A percentile compares a stretch with the other conserved stretches of the same genome.
Evolutionary conservation across 2,797 vertebrate species (phyloP).

Genomic region (Sebastes jordani): DNA sequence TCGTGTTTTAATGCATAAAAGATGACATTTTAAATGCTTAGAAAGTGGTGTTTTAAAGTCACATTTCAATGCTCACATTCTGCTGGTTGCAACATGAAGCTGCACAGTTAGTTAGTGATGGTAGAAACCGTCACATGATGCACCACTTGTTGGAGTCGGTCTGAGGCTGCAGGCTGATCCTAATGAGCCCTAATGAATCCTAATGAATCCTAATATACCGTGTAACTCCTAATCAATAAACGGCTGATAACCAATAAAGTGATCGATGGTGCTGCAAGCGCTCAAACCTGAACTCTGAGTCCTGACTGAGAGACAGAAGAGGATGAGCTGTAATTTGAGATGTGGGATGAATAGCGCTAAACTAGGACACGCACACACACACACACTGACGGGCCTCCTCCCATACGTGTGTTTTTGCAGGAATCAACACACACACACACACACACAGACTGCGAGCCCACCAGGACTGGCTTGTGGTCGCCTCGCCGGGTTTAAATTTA

Average conservation of each 20-base stretch:
- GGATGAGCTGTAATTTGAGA: slow-evolving; percentile 53
- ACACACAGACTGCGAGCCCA: background rate
- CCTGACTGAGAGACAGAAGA: background rate
- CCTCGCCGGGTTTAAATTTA: slow-evolving; percentile 44
- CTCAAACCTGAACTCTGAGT: background rate
- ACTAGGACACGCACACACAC: slow-evolving; percentile 59
- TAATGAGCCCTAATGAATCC: background rate
- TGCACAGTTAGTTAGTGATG: no score
- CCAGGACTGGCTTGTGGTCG: slow-evolving; percentile 30
- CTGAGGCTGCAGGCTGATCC: background rate
- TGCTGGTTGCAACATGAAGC: no score
- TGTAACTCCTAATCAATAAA: background rate
- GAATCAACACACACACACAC: background rate
- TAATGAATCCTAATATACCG: no score
- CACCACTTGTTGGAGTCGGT: no score
- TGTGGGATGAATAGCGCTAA: slow-evolving; percentile 45
- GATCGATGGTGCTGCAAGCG: background rate
- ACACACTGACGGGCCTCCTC: background rate
- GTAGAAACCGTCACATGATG: no score
- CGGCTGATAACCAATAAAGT: background rate
- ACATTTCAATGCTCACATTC: no score
- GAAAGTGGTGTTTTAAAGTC: no score
- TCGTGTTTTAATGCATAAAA: no score
- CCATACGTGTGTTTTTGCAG: slow-evolving; percentile 1
- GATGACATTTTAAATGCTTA: no score